Conservation (phyloP, 2,797 vertebrate species). For the Chaenodraco wilsoni region DNA sequence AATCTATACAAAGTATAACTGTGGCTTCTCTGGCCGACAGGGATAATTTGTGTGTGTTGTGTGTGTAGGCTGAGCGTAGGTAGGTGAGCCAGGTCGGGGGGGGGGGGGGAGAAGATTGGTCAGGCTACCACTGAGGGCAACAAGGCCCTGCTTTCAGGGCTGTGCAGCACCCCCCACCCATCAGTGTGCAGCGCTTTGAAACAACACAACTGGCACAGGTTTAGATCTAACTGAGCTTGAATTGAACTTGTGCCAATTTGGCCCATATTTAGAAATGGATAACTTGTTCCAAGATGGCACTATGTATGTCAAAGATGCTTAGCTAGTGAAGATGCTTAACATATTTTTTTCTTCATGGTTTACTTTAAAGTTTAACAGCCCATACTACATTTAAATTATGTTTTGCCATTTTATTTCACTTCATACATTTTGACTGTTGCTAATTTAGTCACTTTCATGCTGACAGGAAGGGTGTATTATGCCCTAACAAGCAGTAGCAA, state of each 20-base stretch:
- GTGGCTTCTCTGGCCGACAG: slow-evolving; percentile 47
- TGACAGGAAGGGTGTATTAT: neutral
- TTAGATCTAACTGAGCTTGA: slow-evolving; percentile 5
- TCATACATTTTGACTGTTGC: neutral
- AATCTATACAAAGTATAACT: slow-evolving; percentile 40
- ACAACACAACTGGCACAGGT: slow-evolving; percentile 40
- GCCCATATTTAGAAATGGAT: slow-evolving; percentile 14
- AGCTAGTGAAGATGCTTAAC: neutral
- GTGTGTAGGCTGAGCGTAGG: slow-evolving; percentile 32
- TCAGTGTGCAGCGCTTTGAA: slow-evolving; percentile 25
- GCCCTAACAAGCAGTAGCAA: neutral
- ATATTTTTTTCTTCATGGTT: neutral
- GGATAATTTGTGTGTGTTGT: slow-evolving; percentile 25
- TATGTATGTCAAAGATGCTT: neutral
- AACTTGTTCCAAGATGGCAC: neutral
- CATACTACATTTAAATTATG: slow-evolving; percentile 5
- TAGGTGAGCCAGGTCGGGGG: slow-evolving; percentile 52
- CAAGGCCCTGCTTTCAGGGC: slow-evolving; percentile 75
- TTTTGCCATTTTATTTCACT: neutral
- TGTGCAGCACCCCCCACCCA: slow-evolving; percentile 29
- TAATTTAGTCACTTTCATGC: neutral
- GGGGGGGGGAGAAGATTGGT: slow-evolving; percentile 49
- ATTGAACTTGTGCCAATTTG: neutral
- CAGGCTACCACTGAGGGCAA: slow-evolving; percentile 60
- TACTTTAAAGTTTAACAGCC: neutral